Evolutionary conservation across 2,888 invertebrate genomes (phyloP).

Genomic region (Himalopsyche japonica): DNA sequence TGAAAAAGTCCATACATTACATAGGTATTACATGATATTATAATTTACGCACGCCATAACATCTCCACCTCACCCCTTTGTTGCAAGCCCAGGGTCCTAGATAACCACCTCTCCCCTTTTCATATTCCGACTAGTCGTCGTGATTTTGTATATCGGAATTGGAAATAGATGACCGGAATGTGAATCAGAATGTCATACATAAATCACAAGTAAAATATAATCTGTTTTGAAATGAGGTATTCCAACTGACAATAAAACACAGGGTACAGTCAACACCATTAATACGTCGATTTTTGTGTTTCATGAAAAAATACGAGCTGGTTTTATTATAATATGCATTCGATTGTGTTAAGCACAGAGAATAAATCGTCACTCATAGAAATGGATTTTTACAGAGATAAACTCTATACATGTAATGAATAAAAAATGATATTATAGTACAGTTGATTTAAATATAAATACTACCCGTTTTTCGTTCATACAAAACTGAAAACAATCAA

Average conservation of each 20-base stretch:
- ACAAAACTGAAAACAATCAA: too few species aligned
- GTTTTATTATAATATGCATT: too few species aligned
- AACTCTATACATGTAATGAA: too few species aligned
- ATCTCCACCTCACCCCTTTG: background rate
- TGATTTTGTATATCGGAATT: constrained; percentile 41
- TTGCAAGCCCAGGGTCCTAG: background rate
- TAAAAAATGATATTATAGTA: too few species aligned
- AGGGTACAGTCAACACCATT: constrained; percentile 26
- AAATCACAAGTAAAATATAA: constrained; percentile 66
- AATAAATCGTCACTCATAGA: too few species aligned
- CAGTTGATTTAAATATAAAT: too few species aligned
- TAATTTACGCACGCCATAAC: constrained; percentile 1
- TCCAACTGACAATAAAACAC: constrained; percentile 45
- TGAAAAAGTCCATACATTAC: background rate
- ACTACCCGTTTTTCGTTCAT: too few species aligned
- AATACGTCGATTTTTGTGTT: background rate
- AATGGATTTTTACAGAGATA: too few species aligned
- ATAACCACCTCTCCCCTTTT: constrained; percentile 5
- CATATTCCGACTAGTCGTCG: constrained; percentile 4
- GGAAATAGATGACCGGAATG: constrained; percentile 42
- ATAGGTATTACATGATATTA: background rate
- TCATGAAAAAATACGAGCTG: too few species aligned
- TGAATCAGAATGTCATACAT: constrained; percentile 46
- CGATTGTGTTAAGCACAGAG: too few species aligned
- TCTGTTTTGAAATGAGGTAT: constrained; percentile 62